Conservation (phyloP, 2,888 invertebrate genomes). For the Spicauda simplicius region DNA sequence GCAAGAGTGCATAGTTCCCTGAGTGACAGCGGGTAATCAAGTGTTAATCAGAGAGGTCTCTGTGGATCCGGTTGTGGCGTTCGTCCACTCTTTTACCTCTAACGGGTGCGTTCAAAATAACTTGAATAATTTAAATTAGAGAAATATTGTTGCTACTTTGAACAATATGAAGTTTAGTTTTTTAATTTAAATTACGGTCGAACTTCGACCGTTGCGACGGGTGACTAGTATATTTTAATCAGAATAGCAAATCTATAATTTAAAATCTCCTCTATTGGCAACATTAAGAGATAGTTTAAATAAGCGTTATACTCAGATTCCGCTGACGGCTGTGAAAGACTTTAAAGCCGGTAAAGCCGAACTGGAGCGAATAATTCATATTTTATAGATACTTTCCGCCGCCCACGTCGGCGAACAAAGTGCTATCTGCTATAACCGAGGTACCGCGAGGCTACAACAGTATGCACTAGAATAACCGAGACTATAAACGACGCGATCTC, state of each 20-base stretch:
- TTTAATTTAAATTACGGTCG: too few relatives aligned
- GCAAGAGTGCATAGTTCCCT: too few relatives aligned
- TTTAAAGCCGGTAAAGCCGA: slow-evolving; percentile 14
- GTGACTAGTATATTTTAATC: too few relatives aligned
- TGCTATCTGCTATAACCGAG: slow-evolving; percentile 9
- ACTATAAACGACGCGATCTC: not conserved
- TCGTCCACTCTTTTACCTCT: too few relatives aligned
- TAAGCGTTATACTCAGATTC: not conserved
- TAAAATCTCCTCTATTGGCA: not conserved
- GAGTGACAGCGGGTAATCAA: too few relatives aligned
- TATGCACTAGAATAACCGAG: not conserved
- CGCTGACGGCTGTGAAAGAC: not conserved
- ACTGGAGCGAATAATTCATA: slow-evolving; percentile 13
- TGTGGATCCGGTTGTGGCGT: too few relatives aligned
- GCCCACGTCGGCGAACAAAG: slow-evolving; percentile 8
- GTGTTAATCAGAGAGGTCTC: too few relatives aligned
- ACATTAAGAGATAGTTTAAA: not conserved
- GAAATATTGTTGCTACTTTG: too few relatives aligned
- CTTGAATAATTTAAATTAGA: too few relatives aligned
- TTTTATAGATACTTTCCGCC: slow-evolving; percentile 13
- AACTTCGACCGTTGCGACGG: too few relatives aligned
- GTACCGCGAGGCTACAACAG: not conserved
- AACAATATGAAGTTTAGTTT: too few relatives aligned
- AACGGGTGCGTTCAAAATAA: too few relatives aligned
- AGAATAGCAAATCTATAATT: not conserved